Evolutionary conservation across 1,140 invertebrate genomes (phyloP), one percentile per base, ranked within the genome.

Genomic region (Belonocnema kinseyi): DNA sequence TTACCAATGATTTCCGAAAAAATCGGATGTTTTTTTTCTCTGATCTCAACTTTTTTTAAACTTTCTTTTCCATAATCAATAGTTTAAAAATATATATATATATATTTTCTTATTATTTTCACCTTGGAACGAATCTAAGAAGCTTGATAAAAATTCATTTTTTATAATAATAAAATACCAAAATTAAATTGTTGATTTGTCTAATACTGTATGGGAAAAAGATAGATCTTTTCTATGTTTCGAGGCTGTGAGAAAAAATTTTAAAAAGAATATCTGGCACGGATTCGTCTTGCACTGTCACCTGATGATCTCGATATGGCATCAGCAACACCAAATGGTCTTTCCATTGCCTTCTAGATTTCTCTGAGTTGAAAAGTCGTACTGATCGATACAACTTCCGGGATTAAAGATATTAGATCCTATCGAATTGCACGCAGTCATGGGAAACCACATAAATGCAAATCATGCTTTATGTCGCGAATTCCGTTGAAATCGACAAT

Each of bases 301-400:
- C 5, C 40, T 0, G 40, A 3, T 5, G 40, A 40, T 40, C 40
- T 7, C 8, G 40, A 40, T 40, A 40, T 40, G 40, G 40, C 40
- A 40, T 40, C 8, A 5, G 1, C 40, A 7, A 40, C 40, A 10
- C 40, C 40, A 40, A 40, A 40, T 40, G n/a, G 26, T 66, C 14
- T 75, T 75, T 75, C 40, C 14, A 75, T 75, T 66, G 40, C 21
- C 58, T n/a, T 50, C 5, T n/a, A 66, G 74, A 75, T 75, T 75
- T 75, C 74, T 75, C 74, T 75, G 33, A 52, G 40, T 66, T 40
- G 56, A 61, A 66, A 33, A 66, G 19, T 56, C 46, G 74, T 33
- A 75, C 58, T 50, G 46, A 70, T 75, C 66, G 66, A 40, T 51
- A 14, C 40, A 66, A 66, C 51, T 75, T 75, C 74, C 74, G 56